Evolutionary conservation across 2,888 invertebrate genomes (phyloP).

Genomic region (Stegana nigrithorax): DNA sequence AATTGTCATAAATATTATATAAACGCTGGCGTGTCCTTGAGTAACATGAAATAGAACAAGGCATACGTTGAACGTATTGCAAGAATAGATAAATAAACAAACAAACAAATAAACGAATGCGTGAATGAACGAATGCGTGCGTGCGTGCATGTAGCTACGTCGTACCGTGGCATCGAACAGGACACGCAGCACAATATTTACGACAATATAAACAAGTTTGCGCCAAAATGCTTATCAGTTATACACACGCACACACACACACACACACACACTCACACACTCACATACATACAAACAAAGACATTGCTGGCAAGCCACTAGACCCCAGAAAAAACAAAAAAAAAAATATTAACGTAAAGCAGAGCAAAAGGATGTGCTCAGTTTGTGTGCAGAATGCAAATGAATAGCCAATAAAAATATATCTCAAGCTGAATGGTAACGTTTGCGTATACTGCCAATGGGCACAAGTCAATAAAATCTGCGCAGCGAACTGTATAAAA

Average conservation of each 20-base stretch:
- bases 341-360: neutral
- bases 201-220: conserved; percentile 9
- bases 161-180: too few relatives aligned
- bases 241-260: neutral
- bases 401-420: neutral
- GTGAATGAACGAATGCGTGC: too few relatives aligned
- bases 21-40: conserved; percentile 15
- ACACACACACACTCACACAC: neutral
- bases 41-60: neutral
- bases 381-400: neutral
- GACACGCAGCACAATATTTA: neutral
- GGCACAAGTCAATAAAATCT: neutral
- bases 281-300: too few relatives aligned
- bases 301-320: too few relatives aligned
- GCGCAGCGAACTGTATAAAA: neutral
- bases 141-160: too few relatives aligned
- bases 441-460: too few relatives aligned
- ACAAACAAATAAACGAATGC: too few relatives aligned
- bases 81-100: neutral
- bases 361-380: neutral
- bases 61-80: too few relatives aligned
- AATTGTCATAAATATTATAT: too few relatives aligned
- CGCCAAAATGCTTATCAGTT: neutral
- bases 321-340: neutral
- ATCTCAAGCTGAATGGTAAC: neutral